Base-by-base conservation (phyloP, 2,888 invertebrate genomes). In the Shargacucullia verbasci region DNA sequence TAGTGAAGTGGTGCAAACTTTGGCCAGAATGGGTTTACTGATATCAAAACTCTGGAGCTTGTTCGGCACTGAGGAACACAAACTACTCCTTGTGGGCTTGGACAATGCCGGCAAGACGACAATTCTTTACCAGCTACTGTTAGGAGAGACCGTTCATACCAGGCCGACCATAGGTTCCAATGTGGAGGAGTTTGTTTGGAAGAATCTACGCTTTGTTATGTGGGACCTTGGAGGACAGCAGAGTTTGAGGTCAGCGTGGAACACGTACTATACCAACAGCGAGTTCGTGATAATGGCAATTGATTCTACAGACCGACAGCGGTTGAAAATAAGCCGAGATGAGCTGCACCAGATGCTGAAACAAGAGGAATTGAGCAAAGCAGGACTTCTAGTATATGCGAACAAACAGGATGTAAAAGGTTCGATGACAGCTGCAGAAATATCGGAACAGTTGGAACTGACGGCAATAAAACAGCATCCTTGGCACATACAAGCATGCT, bases 201-300 rank as follows among this genome's bases (percentile, higher is more conserved):
- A 98, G 78, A 99, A 99, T 92, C 97, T 99, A 45, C 98, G 98
- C 82, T 99, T 99, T 88, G 97, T 99, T 47, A 99, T 99, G 96
- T 99, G 99, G 99, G 99, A 99, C 90, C 95, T 99, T 20, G 99
- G 99, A 11, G 99, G 99, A 0, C 99, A 99, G 86, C 99, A 99
- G 86, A 98, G 98, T 64, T 92, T 99, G 64, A 94, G 99, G 55
- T 98, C 99, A 45, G 98, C 99, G 11, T 99, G 99, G 99, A 98
- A 98, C 84, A 99, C 99, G 45, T 99, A 99, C 89, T 99, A 99
- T 84, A 98, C 98, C 58, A 99, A 99, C 84, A 98, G 99, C 76
- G 98, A 99, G 95, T 98, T 98, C 94, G n/a, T n/a, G n/a, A n/a
- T n/a, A n/a, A n/a, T n/a, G n/a, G n/a, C n/a, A n/a, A n/a, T n/a